Conservation (phyloP, 2,888 invertebrate genomes). For the Lydus trimaculatus region DNA sequence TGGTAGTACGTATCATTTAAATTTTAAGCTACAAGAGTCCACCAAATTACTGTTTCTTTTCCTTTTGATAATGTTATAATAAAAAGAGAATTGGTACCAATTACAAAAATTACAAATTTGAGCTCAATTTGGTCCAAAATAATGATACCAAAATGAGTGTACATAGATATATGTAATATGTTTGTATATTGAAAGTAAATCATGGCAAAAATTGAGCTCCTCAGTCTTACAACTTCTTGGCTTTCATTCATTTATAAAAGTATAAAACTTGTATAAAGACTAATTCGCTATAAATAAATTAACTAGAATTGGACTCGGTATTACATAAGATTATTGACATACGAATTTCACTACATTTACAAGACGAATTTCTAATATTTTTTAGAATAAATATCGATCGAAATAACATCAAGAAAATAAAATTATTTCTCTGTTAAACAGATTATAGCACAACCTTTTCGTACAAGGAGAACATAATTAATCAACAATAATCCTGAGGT, state of each 20-base stretch:
- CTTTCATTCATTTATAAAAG: conserved; percentile 41
- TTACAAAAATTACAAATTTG: background rate
- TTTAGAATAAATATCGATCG: background rate
- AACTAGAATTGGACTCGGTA: background rate
- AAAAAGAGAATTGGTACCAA: background rate
- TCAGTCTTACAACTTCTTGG: conserved; percentile 28
- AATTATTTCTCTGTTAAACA: background rate
- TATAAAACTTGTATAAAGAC: conserved; percentile 45
- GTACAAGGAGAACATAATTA: background rate
- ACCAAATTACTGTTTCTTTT: background rate
- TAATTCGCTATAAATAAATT: conserved; percentile 29
- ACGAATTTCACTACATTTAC: background rate
- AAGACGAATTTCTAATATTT: background rate
- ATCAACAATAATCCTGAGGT: conserved; percentile 24
- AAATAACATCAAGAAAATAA: background rate
- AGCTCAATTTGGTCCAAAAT: conserved; percentile 1
- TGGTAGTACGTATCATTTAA: background rate
- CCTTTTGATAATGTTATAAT: too few species aligned
- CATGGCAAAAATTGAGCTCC: conserved; percentile 24
- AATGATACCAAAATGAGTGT: background rate
- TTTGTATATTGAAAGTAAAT: too few species aligned
- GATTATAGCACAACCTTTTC: background rate
- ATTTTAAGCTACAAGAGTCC: conserved; percentile 11
- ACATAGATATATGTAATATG: too few species aligned
- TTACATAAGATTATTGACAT: conserved; percentile 4